Evolutionary conservation across 2,888 invertebrate species (phyloP), one percentile per base, ranked within the genome.

Genomic region (Tipula lateralis): DNA sequence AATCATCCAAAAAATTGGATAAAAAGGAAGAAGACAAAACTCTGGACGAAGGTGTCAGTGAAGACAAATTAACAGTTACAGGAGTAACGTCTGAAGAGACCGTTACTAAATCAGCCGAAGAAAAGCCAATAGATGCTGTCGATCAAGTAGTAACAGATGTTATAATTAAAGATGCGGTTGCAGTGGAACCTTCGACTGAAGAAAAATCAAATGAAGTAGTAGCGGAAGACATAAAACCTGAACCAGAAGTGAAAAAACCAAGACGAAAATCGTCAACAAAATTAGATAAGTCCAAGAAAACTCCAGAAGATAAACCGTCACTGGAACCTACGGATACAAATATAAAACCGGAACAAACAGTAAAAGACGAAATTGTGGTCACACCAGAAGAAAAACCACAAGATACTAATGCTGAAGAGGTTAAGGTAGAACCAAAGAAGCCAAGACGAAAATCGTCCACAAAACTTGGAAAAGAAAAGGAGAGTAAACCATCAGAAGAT

Each of bases 381-480:
- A 2, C 50, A 66, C 6, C 16, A 16, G 66, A 66, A 9, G 29
- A 9, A 85, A 85, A 86, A 39, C 39, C 85, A 39, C 0, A 39
- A 39, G 0, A 12, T 9, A 13, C 39, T 39, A 0, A 32, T 2
- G 32, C 2, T 39, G 39, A 39, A 84, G 83, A 83, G 84, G 34
- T 86, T 36, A 44, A 85, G 85, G 84, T 85, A 83, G 86, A 87
- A 85, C 85, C 86, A 3, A 86, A 87, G 39, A 84, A 86, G 24
- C 85, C 84, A 39, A 84, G 86, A 32, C 85, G 84, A 16, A 86
- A 86, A 84, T 86, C 86, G 9, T 24, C 66, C 9, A 66, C 66
- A 66, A 66, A 66, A 9, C 24, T 66, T 9, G 66, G 66, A 1
- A 24, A 9, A 9, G 66, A 66, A 66, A 66, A 66, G 0, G 16